Conservation (phyloP, 92 coral and sea anemone species). For the Meandrina meandrites region DNA sequence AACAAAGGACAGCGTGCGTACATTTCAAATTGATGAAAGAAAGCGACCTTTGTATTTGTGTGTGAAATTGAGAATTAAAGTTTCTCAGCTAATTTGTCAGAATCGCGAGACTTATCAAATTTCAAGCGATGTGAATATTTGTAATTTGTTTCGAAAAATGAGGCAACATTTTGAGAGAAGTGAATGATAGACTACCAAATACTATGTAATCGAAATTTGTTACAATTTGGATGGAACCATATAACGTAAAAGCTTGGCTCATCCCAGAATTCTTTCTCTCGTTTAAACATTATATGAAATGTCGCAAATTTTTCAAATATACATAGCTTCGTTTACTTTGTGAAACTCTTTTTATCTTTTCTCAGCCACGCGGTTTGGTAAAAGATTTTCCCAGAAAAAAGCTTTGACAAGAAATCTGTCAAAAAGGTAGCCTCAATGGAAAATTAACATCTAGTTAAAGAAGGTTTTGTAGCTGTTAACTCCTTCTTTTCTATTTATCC, state of each 20-base stretch:
- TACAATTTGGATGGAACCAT: neutral
- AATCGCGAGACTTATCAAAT: neutral
- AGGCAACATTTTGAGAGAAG: neutral
- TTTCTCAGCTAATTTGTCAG: constrained; percentile 14
- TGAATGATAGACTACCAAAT: neutral
- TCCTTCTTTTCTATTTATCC: neutral
- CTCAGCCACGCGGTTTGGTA: neutral
- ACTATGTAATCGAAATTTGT: neutral
- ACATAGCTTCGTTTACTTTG: neutral
- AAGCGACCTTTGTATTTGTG: constrained; percentile 23
- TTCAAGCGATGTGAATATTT: neutral
- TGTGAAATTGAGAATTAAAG: constrained; percentile 19
- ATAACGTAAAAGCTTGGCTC: neutral
- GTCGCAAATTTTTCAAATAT: neutral
- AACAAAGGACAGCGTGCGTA: constrained; percentile 38
- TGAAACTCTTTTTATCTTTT: neutral
- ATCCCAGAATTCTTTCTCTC: neutral
- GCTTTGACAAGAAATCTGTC: neutral
- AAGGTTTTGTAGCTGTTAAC: neutral
- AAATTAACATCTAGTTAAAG: neutral
- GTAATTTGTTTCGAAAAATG: neutral
- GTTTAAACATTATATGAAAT: neutral
- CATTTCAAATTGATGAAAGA: constrained; percentile 20
- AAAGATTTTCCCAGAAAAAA: neutral
- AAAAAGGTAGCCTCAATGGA: neutral